A percentile compares a stretch with the other conserved stretches of the same genome.
Conservation (phyloP, 2,888 invertebrate genomes). For the Drosophila dives region DNA sequence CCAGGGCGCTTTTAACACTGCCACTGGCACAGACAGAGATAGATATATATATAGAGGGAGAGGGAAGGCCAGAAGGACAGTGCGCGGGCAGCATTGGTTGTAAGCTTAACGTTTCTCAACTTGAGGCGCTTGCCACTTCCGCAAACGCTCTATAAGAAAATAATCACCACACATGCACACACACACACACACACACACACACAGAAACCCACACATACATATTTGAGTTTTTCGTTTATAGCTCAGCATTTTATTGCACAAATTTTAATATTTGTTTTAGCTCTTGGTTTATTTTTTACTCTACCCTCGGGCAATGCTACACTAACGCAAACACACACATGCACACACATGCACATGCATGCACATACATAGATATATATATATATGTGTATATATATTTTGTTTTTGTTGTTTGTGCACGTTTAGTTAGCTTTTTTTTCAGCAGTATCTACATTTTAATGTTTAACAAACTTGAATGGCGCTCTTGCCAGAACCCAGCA, state of each 20-base stretch:
- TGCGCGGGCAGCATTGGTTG: conserved; percentile 21
- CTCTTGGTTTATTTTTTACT: conserved; percentile 62
- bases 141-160: conserved; percentile 56
- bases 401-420: conserved; percentile 35
- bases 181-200: conserved; percentile 8
- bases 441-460: conserved; percentile 61
- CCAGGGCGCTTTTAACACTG: conserved; percentile 63
- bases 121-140: conserved; percentile 73
- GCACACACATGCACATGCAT: conserved; percentile 3
- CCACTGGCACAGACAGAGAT: conserved; percentile 5
- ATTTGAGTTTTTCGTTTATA: conserved; percentile 57
- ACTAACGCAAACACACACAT: conserved; percentile 10
- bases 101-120: conserved; percentile 59
- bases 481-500: conserved; percentile 27
- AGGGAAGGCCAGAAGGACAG: too few relatives aligned
- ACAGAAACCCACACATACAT: conserved; percentile 21
- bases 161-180: conserved; percentile 34
- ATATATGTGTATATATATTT: not conserved
- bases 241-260: conserved; percentile 67
- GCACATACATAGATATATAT: conserved; percentile 1
- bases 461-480: conserved; percentile 69
- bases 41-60: too few relatives aligned
- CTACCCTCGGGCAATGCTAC: conserved; percentile 37
- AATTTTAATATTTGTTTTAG: conserved; percentile 77
- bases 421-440: conserved; percentile 64